These are phyloP conservation scores for Leucophora obtusa DNA, from an alignment of 2,888 invertebrate species.

Conservation along the genomic window DNA sequence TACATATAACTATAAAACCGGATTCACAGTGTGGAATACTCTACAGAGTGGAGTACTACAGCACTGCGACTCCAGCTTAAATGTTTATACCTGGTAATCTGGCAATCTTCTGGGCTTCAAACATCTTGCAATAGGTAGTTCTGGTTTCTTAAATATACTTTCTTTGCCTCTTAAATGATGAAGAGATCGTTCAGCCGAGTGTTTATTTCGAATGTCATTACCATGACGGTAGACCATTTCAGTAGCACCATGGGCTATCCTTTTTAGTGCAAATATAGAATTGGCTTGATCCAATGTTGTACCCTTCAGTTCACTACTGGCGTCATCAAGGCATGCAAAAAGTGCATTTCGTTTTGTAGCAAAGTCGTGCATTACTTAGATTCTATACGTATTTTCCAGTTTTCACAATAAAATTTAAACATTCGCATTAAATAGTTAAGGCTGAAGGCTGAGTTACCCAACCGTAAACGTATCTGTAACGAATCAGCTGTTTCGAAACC, in stretches of 20 bases:
- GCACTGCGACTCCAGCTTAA: too few relatives aligned
- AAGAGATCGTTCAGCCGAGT: constrained; percentile 65
- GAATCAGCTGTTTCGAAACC: too few relatives aligned
- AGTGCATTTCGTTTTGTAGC: constrained; percentile 84
- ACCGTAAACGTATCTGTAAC: too few relatives aligned
- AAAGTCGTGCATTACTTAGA: constrained; percentile 78
- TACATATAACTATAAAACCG: too few relatives aligned
- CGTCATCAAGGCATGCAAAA: constrained; percentile 84
- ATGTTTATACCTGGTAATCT: constrained; percentile 76
- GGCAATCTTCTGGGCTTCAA: constrained; percentile 80
- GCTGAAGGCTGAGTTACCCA: too few relatives aligned
- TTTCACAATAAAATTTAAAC: too few relatives aligned
- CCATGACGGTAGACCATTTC: constrained; percentile 65
- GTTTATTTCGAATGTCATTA: constrained; percentile 51
- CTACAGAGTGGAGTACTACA: too few relatives aligned
- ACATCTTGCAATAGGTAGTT: constrained; percentile 82
- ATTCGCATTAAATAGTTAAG: too few relatives aligned
- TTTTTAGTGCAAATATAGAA: constrained; percentile 76
- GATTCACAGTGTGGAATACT: too few relatives aligned
- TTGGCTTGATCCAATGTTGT: constrained; percentile 75
- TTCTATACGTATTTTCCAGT: background rate
- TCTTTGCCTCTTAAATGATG: constrained; percentile 80
- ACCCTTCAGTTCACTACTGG: constrained; percentile 81
- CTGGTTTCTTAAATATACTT: constrained; percentile 89
- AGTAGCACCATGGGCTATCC: constrained; percentile 71